Evolutionary conservation across 2,113 vertebrate genomes (phyloP).

Genomic region (Syrrhaptes paradoxus): DNA sequence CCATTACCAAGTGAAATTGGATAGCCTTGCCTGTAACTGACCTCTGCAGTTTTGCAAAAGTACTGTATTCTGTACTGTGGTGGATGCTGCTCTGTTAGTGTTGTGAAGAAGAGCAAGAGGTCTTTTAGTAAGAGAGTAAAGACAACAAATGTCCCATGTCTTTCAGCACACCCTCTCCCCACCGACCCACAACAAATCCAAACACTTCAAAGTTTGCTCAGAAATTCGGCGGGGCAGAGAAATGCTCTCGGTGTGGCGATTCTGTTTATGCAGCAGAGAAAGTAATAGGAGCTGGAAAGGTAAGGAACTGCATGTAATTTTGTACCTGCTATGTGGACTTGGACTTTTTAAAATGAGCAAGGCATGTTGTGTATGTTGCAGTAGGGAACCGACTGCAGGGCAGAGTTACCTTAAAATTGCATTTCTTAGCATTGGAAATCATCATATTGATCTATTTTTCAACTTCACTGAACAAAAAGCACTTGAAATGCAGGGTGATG

Average conservation of each 20-base stretch:
- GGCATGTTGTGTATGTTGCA: background rate
- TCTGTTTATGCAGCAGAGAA: slow-evolving; percentile 94
- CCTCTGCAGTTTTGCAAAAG: background rate
- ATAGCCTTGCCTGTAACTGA: background rate
- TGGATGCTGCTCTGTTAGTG: background rate
- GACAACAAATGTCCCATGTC: background rate
- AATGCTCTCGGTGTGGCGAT: slow-evolving; percentile 90
- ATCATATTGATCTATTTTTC: background rate
- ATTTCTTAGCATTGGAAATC: background rate
- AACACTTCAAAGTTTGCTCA: slow-evolving; percentile 94
- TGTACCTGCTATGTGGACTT: rapidly evolving
- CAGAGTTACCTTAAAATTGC: background rate
- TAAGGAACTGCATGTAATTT: slow-evolving; percentile 28
- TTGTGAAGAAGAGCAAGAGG: background rate
- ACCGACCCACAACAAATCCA: slow-evolving; percentile 88
- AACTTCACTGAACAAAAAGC: background rate
- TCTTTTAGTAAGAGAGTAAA: background rate
- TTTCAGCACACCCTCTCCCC: slow-evolving; percentile 74
- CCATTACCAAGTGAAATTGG: background rate
- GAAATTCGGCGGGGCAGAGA: slow-evolving; percentile 91
- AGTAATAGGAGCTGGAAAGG: slow-evolving; percentile 95
- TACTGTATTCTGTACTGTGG: background rate
- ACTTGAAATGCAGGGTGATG: background rate
- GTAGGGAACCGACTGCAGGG: background rate
- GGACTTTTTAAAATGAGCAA: background rate